A percentile compares a stretch with the other conserved stretches of the same genome.
These are phyloP conservation scores for Ammodytes dubius DNA, from an alignment of 2,113 vertebrate genomes.

Conservation along the genomic window DNA sequence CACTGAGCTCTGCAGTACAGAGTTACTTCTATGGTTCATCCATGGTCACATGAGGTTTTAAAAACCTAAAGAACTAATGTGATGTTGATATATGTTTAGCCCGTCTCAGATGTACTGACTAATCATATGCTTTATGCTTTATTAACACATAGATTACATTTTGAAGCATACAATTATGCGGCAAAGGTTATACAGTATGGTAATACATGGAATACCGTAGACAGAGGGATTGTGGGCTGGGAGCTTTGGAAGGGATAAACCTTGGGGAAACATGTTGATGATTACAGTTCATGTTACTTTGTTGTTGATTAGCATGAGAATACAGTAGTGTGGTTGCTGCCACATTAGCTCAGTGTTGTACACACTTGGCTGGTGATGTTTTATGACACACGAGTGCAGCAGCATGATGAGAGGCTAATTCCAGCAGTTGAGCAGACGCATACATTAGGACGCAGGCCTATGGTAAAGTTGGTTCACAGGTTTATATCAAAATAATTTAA, in stretches of 20 bases:
- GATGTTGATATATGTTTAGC: constrained; percentile 48
- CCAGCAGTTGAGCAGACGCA: constrained; percentile 23
- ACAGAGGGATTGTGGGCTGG: constrained; percentile 25
- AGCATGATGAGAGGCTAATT: constrained; percentile 42
- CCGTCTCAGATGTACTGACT: constrained; percentile 23
- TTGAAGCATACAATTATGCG: constrained; percentile 17
- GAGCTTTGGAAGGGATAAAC: constrained; percentile 38
- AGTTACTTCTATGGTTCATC: not conserved
- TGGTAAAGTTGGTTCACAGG: constrained; percentile 2
- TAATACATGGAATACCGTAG: constrained; percentile 3
- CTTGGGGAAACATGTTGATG: constrained; percentile 44
- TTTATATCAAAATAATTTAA: constrained; percentile 38
- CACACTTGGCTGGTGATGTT: constrained; percentile 49
- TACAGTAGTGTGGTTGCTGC: constrained; percentile 42
- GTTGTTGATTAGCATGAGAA: constrained; percentile 43
- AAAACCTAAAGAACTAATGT: constrained; percentile 22
- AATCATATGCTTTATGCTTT: constrained; percentile 42
- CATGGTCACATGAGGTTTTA: constrained; percentile 10
- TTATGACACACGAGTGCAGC: constrained; percentile 40
- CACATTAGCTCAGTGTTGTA: constrained; percentile 25
- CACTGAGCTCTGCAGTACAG: constrained; percentile 12
- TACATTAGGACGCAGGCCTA: constrained; percentile 14
- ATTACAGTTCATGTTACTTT: constrained; percentile 35
- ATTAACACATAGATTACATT: constrained; percentile 40
- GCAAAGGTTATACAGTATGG: constrained; percentile 23